A percentile compares a stretch with the other conserved stretches of the same genome.
Conservation (phyloP, 1,140 invertebrate species). For the Pectinophora gossypiella region DNA sequence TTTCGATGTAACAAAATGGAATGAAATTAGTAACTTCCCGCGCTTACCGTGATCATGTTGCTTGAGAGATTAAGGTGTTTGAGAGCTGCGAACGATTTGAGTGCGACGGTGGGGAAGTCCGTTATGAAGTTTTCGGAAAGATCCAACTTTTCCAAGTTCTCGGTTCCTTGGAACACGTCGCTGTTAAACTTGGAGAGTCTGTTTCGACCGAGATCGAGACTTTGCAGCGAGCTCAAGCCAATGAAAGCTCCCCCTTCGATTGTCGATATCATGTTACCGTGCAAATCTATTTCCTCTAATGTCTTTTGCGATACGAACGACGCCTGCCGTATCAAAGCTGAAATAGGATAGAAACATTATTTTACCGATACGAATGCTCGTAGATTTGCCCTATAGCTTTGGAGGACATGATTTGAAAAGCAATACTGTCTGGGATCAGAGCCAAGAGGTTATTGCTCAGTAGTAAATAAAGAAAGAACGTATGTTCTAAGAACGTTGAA, state of each 20-base stretch:
- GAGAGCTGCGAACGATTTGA: slow-evolving; percentile 81
- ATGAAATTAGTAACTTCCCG: neutral
- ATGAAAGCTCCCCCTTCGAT: slow-evolving; percentile 85
- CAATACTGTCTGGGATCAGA: neutral
- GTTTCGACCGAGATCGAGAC: slow-evolving; percentile 85
- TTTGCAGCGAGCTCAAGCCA: slow-evolving; percentile 79
- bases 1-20: neutral
- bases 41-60: slow-evolving; percentile 86
- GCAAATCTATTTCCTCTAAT: slow-evolving; percentile 85
- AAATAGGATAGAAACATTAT: slow-evolving; percentile 32
- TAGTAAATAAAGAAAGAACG: neutral
- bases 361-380: neutral
- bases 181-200: slow-evolving; percentile 86
- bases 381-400: neutral
- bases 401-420: neutral
- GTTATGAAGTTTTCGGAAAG: slow-evolving; percentile 90
- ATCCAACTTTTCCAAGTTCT: slow-evolving; percentile 85
- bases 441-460: neutral
- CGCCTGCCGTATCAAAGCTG: slow-evolving; percentile 79
- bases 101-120: slow-evolving; percentile 85
- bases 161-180: slow-evolving; percentile 86
- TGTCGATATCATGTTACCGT: slow-evolving; percentile 82
- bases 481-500: no score
- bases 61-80: slow-evolving; percentile 87
- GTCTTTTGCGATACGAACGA: slow-evolving; percentile 80